phyloP scores from a whole-genome alignment of 2,113 vertebrate species.

The Corythoichthys haematopterus region DNA sequence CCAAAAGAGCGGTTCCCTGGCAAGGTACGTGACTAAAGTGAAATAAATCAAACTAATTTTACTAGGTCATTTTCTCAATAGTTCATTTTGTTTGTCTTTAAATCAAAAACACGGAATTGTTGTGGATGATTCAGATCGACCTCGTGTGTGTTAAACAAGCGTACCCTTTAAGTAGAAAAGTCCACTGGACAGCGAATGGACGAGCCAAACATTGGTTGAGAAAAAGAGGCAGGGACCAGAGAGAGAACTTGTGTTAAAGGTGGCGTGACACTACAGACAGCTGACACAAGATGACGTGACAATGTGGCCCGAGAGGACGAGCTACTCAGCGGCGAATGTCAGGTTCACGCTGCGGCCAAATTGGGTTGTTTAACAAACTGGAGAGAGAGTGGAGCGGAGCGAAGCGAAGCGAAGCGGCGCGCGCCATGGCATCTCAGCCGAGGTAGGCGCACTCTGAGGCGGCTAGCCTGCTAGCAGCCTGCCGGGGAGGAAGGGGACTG shows the following conservation, averaged over 20 bases:
- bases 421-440: constrained; percentile 69
- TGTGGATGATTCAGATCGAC: neutral
- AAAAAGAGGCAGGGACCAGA: constrained; percentile 35
- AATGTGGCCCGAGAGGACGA: constrained; percentile 5
- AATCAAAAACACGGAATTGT: neutral
- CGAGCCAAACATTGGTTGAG: constrained; percentile 28
- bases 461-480: constrained; percentile 42
- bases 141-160: constrained; percentile 35
- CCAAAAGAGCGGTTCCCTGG: constrained; percentile 23
- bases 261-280: constrained; percentile 33
- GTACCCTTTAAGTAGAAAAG: constrained; percentile 47
- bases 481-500: constrained; percentile 15
- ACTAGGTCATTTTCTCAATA: neutral
- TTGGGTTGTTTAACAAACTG: constrained; percentile 18
- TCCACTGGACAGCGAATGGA: constrained; percentile 43
- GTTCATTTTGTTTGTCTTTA: neutral
- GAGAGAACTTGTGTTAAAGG: constrained; percentile 23
- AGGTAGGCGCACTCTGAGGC: constrained; percentile 60
- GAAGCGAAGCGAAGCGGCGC: constrained; percentile 25
- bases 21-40: constrained; percentile 11
- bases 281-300: constrained; percentile 56
- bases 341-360: constrained; percentile 61
- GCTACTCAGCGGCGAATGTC: constrained; percentile 33
- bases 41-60: neutral
- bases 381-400: constrained; percentile 38